A percentile compares a stretch with the other conserved stretches of the same genome.
Conservation (phyloP, 2,888 invertebrate species). For the Rutpela maculata region DNA sequence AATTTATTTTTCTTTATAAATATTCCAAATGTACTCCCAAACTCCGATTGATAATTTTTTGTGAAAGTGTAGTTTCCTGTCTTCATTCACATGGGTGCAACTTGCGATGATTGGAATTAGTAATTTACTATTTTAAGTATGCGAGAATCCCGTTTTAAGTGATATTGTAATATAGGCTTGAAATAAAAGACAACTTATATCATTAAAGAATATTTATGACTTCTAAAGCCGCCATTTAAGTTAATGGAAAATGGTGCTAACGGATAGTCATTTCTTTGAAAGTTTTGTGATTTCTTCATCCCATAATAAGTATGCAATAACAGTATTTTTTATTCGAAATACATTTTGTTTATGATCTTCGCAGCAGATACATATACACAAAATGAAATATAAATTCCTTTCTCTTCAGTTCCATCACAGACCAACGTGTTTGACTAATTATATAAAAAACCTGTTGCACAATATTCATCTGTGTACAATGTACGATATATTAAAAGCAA, state of each 20-base stretch:
- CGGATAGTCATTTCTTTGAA: neutral
- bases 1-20: no score
- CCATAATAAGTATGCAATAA: neutral
- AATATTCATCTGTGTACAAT: slow-evolving; percentile 7
- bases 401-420: neutral
- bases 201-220: neutral
- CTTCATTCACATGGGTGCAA: neutral
- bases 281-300: neutral
- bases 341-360: neutral
- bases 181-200: neutral
- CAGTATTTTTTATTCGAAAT: neutral
- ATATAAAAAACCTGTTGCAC: slow-evolving; percentile 24
- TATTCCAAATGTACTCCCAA: no score
- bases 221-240: neutral
- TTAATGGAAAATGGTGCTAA: neutral
- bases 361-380: neutral
- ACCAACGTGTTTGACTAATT: slow-evolving; percentile 7
- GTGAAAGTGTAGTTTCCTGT: neutral
- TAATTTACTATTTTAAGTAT: neutral
- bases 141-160: neutral
- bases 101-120: neutral
- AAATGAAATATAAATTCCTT: neutral
- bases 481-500: slow-evolving; percentile 33
- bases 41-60: neutral
- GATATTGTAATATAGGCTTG: neutral